phyloP scores from a whole-genome alignment of 2,113 vertebrate species.

The Arizona elegans region DNA sequence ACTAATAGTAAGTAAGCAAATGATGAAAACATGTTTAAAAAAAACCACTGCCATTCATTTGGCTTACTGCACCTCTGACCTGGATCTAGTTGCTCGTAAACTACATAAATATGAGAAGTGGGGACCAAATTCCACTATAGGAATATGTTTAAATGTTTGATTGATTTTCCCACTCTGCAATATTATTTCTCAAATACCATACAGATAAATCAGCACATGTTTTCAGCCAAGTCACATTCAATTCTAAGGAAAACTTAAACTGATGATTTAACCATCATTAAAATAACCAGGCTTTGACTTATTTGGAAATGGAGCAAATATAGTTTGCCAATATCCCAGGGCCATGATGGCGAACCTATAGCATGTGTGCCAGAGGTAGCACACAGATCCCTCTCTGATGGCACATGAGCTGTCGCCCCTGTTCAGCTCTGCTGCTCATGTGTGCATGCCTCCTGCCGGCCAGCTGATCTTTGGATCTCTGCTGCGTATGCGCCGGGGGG shows the following conservation, averaged over 20 bases:
- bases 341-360: no score
- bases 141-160: neutral
- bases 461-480: no score
- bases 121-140: neutral
- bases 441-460: no score
- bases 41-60: neutral
- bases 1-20: neutral
- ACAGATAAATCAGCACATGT: neutral
- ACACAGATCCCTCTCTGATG: no score
- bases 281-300: neutral
- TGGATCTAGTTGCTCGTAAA: neutral
- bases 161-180: neutral
- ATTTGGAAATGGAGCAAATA: neutral
- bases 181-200: neutral
- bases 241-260: neutral
- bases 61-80: neutral
- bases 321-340: neutral
- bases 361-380: no score
- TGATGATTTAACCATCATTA: neutral
- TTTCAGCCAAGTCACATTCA: neutral
- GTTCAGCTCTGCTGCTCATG: no score
- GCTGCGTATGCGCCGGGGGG: no score
- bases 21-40: neutral
- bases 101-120: neutral
- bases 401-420: no score